Evolutionary conservation across 2,797 vertebrate species (phyloP).

Genomic region (Sebastes minor): DNA sequence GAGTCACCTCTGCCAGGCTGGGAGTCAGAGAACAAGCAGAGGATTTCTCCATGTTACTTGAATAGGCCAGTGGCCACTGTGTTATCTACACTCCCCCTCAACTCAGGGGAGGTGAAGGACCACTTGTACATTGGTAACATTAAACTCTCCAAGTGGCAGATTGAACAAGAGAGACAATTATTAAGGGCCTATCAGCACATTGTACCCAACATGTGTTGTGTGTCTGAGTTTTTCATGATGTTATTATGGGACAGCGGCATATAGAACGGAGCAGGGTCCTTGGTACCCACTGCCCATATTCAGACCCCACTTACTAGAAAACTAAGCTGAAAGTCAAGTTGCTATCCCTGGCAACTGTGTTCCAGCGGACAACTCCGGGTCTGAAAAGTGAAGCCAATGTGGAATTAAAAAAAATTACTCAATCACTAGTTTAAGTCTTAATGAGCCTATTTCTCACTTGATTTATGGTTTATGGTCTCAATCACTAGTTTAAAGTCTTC

Average conservation of each 20-base stretch:
- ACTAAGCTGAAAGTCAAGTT: not conserved
- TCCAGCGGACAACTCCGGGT: not conserved
- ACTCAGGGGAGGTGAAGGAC: not conserved
- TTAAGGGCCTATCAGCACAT: not conserved
- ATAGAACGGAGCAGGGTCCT: not conserved
- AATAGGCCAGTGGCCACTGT: not conserved
- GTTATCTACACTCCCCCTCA: not conserved
- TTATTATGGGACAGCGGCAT: not conserved
- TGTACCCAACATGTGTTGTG: not conserved
- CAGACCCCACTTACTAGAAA: not conserved
- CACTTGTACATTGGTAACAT: not conserved
- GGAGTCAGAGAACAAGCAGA: not conserved
- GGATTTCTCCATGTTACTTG: not conserved
- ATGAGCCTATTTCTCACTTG: too few species aligned
- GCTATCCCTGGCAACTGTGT: not conserved
- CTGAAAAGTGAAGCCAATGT: too few species aligned
- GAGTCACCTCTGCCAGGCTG: constrained; percentile 1
- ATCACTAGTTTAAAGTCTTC: too few species aligned
- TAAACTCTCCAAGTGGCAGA: not conserved
- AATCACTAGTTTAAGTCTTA: too few species aligned
- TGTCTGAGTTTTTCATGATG: not conserved
- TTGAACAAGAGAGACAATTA: not conserved
- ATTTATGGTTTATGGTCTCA: too few species aligned
- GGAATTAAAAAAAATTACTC: too few species aligned
- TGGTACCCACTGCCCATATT: not conserved